Evolutionary conservation across 2,797 vertebrate genomes (phyloP).

Genomic region (Cynodonichthys magdalenae): DNA sequence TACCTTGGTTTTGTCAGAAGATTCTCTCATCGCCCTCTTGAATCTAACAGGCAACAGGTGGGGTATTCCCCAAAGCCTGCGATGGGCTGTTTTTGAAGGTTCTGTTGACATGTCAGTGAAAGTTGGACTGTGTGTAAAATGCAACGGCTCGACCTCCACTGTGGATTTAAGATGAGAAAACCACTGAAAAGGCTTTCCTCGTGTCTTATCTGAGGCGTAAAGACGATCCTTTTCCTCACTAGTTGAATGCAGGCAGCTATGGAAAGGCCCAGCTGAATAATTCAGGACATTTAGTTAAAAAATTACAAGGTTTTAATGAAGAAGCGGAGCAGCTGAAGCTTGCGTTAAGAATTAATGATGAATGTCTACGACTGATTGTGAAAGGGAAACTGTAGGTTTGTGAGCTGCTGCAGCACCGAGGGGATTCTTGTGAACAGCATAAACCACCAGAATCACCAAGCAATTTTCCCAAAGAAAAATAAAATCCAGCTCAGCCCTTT

Average conservation of each 20-base stretch:
- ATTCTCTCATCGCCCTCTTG: constrained; percentile 10
- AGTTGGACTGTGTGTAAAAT: constrained; percentile 20
- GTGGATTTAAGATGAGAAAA: constrained; percentile 21
- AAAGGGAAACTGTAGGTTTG: constrained; percentile 52
- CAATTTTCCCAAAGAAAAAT: constrained; percentile 25
- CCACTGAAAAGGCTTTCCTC: constrained; percentile 14
- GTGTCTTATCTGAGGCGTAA: constrained; percentile 30
- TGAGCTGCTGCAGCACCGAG: constrained; percentile 16
- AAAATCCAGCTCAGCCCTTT: constrained; percentile 31
- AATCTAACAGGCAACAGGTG: constrained; percentile 43
- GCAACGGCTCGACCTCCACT: constrained; percentile 34
- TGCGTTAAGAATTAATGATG: constrained; percentile 52
- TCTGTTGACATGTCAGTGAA: constrained; percentile 51
- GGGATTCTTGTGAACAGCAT: constrained; percentile 8
- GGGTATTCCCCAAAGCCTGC: constrained; percentile 39
- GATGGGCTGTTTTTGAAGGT: constrained; percentile 44
- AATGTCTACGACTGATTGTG: constrained; percentile 51
- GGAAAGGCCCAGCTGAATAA: constrained; percentile 44
- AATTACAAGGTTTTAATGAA: constrained; percentile 61
- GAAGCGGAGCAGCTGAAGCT: constrained; percentile 38
- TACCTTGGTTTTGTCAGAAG: constrained; percentile 49
- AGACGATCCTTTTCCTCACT: constrained; percentile 5
- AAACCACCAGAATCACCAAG: constrained; percentile 12
- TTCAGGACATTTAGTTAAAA: constrained; percentile 49
- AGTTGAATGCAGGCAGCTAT: constrained; percentile 8